These are phyloP conservation scores for Dexiosoma caninum DNA, from an alignment of 2,888 invertebrate genomes.

Conservation along the genomic window DNA sequence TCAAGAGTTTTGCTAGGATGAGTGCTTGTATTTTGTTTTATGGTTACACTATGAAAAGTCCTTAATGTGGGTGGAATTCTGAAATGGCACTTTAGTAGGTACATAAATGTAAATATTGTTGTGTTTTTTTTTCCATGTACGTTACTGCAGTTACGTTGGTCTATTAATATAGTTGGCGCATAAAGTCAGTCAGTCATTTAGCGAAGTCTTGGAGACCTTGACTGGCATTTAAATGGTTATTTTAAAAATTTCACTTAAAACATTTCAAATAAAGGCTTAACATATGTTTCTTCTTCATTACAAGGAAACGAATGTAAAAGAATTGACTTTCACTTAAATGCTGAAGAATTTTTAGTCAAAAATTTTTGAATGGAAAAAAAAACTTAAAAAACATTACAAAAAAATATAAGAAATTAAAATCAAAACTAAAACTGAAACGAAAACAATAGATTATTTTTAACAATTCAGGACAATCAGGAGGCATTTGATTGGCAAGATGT, in stretches of 20 bases:
- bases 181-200: background rate
- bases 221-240: constrained; percentile 24
- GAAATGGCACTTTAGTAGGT: background rate
- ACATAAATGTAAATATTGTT: too few relatives aligned
- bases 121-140: background rate
- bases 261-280: background rate
- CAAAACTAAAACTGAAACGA: too few relatives aligned
- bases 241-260: constrained; percentile 5
- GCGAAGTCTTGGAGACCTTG: constrained; percentile 28
- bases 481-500: too few relatives aligned
- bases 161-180: constrained; percentile 9
- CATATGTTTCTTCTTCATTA: background rate
- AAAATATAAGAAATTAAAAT: too few relatives aligned
- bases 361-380: too few relatives aligned
- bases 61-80: constrained; percentile 19
- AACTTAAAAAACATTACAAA: too few relatives aligned
- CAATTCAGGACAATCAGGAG: too few relatives aligned
- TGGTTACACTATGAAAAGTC: constrained; percentile 33
- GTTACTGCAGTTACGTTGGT: background rate
- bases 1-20: constrained; percentile 20
- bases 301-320: background rate
- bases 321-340: background rate
- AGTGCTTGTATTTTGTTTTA: constrained; percentile 24
- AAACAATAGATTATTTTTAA: too few relatives aligned
- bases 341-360: background rate